Percentiles rank a stretch among this genome's conserved stretches.
These are phyloP conservation scores for Gastrophryne carolinensis DNA, from an alignment of 2,797 vertebrate genomes.

Conservation along the genomic window DNA sequence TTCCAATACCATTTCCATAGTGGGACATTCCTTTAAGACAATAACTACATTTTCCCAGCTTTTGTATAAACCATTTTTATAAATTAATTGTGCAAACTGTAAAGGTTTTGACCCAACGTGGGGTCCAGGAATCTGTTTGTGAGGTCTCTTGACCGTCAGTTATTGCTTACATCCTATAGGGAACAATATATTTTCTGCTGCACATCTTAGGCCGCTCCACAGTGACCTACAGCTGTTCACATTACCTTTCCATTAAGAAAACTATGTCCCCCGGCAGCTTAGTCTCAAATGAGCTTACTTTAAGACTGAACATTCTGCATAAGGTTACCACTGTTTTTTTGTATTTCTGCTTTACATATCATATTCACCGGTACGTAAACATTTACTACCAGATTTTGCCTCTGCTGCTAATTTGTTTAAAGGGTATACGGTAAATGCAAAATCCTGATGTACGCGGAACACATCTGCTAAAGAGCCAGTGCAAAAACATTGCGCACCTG, in stretches of 20 bases:
- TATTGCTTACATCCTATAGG: not conserved
- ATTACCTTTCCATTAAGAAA: too few relatives aligned
- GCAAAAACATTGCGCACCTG: conserved; percentile 7
- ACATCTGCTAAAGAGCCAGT: not conserved
- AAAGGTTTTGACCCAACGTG: too few relatives aligned
- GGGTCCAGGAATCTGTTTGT: not conserved
- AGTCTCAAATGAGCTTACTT: not conserved
- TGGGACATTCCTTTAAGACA: too few relatives aligned
- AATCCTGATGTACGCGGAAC: conserved; percentile 22
- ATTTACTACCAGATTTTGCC: not conserved
- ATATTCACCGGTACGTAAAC: not conserved
- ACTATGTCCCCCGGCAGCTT: not conserved
- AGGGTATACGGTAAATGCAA: conserved; percentile 7
- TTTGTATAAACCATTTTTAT: too few relatives aligned
- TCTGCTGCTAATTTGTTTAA: not conserved
- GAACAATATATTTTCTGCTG: not conserved
- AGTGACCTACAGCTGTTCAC: not conserved
- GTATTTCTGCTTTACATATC: not conserved
- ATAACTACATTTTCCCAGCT: too few relatives aligned
- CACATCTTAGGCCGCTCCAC: not conserved
- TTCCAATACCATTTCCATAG: too few relatives aligned
- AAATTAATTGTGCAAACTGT: too few relatives aligned
- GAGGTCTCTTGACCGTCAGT: not conserved
- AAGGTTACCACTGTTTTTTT: not conserved
- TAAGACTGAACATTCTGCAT: too few relatives aligned